Base-by-base conservation (phyloP, 1,140 invertebrate species). In the Drosophila melanogaster region DNA sequence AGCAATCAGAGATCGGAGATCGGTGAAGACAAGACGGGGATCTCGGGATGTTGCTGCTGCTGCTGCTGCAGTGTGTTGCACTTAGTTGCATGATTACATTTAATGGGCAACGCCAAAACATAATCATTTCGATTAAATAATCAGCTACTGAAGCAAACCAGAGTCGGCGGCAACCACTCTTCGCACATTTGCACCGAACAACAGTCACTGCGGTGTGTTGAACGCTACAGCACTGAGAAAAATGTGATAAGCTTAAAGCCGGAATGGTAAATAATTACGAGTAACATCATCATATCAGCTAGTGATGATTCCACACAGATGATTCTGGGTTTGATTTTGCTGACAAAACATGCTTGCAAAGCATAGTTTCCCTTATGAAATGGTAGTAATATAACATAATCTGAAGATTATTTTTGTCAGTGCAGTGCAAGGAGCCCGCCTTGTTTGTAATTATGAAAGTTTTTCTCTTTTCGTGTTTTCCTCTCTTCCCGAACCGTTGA, bases 111-210 rank as follows among this genome's bases (percentile, higher is more conserved):
- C 72, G 71, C 76, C 73, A 67, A 86, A 86, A 73, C 83, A 86
- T 87, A 87, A 86, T 86, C 65, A 87, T 86, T 86, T 86, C 79
- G 79, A 86, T 86, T 86, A 87, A 83, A 86, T 86, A 86, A 86
- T 87, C 84, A 86, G 79, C 75, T 83, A 78, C 75, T 78, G 50
- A 67, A 79, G 79, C 41, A 58, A 64, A 49, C 46, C 58, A 55
- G 59, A 61, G 59, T 61, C 59, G 58, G 54, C 37, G 61, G 53
- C 30, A 30, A 30, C 40, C 60, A 59, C 73, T 85, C 73, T 78
- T 81, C 70, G 74, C 70, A 86, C 81, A 81, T 83, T 87, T 81
- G 65, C 83, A 54, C 51, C 60, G 35, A 38, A 66, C 59, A 85
- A 65, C 67, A 46, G 47, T 50, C 47, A 33, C 14, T 33, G 26